These are phyloP conservation scores for Echinometra lucunter DNA, from an alignment of 53 echinoderm and acorn worm genomes.

Conservation along the genomic window DNA sequence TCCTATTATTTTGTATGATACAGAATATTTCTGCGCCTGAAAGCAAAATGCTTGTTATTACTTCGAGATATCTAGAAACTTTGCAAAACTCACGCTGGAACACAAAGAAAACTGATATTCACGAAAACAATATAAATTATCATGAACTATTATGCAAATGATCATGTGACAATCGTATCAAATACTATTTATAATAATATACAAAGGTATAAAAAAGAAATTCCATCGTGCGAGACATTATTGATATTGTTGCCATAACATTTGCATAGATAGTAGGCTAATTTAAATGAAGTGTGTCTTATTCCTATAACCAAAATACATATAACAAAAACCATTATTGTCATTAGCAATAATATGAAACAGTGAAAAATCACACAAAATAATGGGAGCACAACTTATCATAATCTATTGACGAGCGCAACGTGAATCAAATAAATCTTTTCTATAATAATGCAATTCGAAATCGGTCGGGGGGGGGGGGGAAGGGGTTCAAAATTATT, in stretches of 20 bases:
- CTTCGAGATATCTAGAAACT: not conserved
- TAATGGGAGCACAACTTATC: too few relatives aligned
- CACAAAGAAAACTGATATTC: not conserved
- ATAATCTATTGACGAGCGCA: too few relatives aligned
- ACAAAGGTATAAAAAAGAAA: conserved; percentile 8
- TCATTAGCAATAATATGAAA: not conserved
- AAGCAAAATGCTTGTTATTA: not conserved
- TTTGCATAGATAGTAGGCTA: conserved; percentile 24
- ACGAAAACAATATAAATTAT: not conserved
- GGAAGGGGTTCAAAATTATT: too few relatives aligned
- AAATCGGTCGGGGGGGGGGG: not conserved
- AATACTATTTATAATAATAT: not conserved
- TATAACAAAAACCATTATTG: not conserved
- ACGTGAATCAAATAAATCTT: not conserved
- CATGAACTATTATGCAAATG: not conserved
- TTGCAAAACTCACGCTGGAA: not conserved
- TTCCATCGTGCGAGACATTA: not conserved
- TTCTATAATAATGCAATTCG: too few relatives aligned
- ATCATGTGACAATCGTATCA: not conserved
- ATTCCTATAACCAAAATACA: not conserved
- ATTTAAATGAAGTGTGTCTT: not conserved
- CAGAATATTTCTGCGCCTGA: not conserved
- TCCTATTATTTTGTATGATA: not conserved
- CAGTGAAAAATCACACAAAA: not conserved
- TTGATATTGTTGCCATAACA: conserved; percentile 42